Evolutionary conservation across 2,797 vertebrate genomes (phyloP).

Genomic region (Phrynocephalus forsythii): DNA sequence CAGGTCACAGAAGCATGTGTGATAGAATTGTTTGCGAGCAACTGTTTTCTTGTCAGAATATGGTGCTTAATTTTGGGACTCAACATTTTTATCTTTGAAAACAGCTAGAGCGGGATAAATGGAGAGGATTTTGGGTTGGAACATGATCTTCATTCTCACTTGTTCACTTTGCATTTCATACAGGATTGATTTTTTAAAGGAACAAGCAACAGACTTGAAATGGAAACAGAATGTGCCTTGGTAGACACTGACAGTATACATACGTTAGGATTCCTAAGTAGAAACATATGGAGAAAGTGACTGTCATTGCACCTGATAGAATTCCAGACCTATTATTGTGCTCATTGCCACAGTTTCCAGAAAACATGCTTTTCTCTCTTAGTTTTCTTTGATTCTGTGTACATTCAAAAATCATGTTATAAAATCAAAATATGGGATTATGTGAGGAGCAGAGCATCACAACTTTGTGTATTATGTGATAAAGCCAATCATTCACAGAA

Average conservation of each 20-base stretch:
- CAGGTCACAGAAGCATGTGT: slow-evolving; percentile 30
- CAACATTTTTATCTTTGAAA: slow-evolving; percentile 41
- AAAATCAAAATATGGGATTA: background rate
- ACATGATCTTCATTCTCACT: slow-evolving; percentile 56
- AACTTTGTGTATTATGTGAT: background rate
- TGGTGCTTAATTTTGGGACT: slow-evolving; percentile 37
- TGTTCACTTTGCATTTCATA: slow-evolving; percentile 69
- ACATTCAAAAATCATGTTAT: slow-evolving; percentile 5
- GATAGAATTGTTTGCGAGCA: slow-evolving; percentile 27
- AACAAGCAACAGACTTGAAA: slow-evolving; percentile 56
- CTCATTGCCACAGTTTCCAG: slow-evolving; percentile 50
- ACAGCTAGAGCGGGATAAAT: slow-evolving; percentile 33
- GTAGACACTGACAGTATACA: slow-evolving; percentile 62
- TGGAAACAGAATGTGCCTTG: slow-evolving; percentile 54
- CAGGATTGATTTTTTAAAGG: slow-evolving; percentile 57
- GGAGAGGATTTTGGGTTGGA: slow-evolving; percentile 48
- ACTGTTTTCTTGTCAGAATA: slow-evolving; percentile 20
- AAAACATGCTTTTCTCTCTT: slow-evolving; percentile 40
- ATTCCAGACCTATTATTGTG: slow-evolving; percentile 52
- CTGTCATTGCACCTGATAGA: slow-evolving; percentile 53
- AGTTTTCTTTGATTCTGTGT: slow-evolving; percentile 54
- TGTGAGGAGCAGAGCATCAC: background rate
- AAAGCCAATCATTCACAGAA: background rate
- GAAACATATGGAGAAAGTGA: slow-evolving; percentile 61
- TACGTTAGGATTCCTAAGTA: slow-evolving; percentile 70